Conservation (phyloP, 2,113 vertebrate genomes). For the Pionites leucogaster region DNA sequence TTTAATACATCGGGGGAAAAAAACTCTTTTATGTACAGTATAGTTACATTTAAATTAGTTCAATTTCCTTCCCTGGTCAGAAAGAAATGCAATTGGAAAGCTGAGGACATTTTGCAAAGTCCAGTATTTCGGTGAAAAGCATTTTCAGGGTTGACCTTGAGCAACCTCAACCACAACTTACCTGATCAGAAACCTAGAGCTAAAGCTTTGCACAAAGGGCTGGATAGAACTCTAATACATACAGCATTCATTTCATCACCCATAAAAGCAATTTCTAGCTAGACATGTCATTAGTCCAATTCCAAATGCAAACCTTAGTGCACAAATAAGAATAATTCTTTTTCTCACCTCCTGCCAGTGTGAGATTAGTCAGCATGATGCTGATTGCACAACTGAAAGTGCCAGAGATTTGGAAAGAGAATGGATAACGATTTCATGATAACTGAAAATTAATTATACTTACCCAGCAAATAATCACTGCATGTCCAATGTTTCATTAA, state of each 20-base stretch:
- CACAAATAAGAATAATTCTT: background rate
- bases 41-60: background rate
- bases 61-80: background rate
- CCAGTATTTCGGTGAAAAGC: background rate
- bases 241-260: background rate
- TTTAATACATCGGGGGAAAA: background rate
- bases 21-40: background rate
- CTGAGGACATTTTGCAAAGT: background rate
- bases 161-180: background rate
- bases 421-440: background rate
- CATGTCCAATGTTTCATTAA: background rate
- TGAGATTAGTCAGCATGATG: background rate
- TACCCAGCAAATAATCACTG: background rate
- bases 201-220: background rate
- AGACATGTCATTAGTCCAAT: background rate
- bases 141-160: background rate
- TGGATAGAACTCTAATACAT: background rate
- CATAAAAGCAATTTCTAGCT: background rate
- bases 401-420: background rate
- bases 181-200: background rate
- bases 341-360: background rate
- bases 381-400: background rate
- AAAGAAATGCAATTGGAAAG: background rate
- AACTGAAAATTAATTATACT: constrained; percentile 25
- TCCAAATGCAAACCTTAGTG: background rate